Evolutionary conservation across 1,140 invertebrate species (phyloP).

Genomic region (Carposina sasakii): DNA sequence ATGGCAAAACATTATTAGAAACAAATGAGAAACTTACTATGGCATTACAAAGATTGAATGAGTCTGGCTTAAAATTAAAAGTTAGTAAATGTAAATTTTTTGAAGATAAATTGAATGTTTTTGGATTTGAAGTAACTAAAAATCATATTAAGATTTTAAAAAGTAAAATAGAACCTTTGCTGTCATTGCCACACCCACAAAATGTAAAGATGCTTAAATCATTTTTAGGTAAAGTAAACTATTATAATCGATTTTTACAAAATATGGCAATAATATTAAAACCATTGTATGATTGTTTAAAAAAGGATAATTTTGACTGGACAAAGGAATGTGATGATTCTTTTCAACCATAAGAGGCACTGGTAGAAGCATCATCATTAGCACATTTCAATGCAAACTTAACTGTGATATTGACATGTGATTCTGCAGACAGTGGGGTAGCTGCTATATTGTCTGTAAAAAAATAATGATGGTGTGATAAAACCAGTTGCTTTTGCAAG

Average conservation of each 20-base stretch:
- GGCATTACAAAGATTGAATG: slow-evolving; percentile 16
- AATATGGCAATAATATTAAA: slow-evolving; percentile 40
- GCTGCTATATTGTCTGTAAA: slow-evolving; percentile 42
- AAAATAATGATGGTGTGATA: slow-evolving; percentile 24
- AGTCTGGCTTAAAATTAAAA: slow-evolving; percentile 32
- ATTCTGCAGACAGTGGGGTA: slow-evolving; percentile 41
- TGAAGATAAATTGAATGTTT: slow-evolving; percentile 34
- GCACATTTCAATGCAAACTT: slow-evolving; percentile 34
- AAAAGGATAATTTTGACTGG: slow-evolving; percentile 47
- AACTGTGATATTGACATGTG: slow-evolving; percentile 34
- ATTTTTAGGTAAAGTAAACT: slow-evolving; percentile 58
- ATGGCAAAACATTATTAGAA: slow-evolving; percentile 21
- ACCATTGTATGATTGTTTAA: slow-evolving; percentile 47
- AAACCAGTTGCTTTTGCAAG: slow-evolving; percentile 46
- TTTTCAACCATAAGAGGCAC: slow-evolving; percentile 34
- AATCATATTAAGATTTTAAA: slow-evolving; percentile 45
- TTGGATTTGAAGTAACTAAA: slow-evolving; percentile 45
- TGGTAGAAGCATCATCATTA: slow-evolving; percentile 29
- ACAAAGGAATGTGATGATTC: slow-evolving; percentile 31
- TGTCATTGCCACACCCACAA: slow-evolving; percentile 31
- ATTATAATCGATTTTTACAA: slow-evolving; percentile 50
- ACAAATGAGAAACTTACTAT: slow-evolving; percentile 21
- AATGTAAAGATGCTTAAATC: slow-evolving; percentile 37
- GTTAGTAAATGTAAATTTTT: slow-evolving; percentile 33
- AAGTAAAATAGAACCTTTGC: slow-evolving; percentile 43